Evolutionary conservation across 2,888 invertebrate species (phyloP), one percentile per base, ranked within the genome.

Genomic region (Macrophya annulata): DNA sequence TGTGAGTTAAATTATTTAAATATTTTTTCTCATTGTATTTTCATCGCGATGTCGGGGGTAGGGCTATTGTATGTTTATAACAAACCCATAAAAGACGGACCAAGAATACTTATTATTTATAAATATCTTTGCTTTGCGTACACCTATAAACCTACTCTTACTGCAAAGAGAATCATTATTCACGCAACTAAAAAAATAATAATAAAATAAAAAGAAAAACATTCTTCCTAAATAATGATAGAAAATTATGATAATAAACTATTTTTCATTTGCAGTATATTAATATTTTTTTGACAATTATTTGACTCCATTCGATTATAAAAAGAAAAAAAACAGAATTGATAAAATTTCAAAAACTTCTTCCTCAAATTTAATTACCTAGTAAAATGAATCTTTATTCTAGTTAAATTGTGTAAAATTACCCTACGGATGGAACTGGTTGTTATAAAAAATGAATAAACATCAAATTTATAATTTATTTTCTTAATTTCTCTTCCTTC

Each of bases 1-100:
- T 76, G 45, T 86, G 68, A 87, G 87, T 88, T 84, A 86, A 76
- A 87, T 89, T 88, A 91, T 91, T 91, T 86, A 90, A 91, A 90
- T 90, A 84, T 86, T 88, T 89, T 91, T 89, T 88, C 88, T 87
- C 87, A 86, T 89, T 88, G 86, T 86, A 62, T 25, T 62, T 45
- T 43, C 17, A 17, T 86, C 89, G 88, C 86, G 86, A 87, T 86
- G 88, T 88, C 88, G 1, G 31, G 31, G 31, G 31, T 31, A 31
- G 31, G 87, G 86, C 90, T 88, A 92, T 92, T 92, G 92, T 91
- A 90, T 91, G 91, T 88, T 91, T 91, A 92, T 91, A 87, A 86
- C 59, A 31, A 51, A 65, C 59, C 89, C 89, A 88, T 87, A 65
- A 79, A n/a, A 59, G 81, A 86, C 81, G 51, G 43, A 62, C 76